Percentiles rank a stretch among this genome's conserved stretches.
phyloP scores from a whole-genome alignment of 2,888 invertebrate genomes.

The Catocala sponsa region DNA sequence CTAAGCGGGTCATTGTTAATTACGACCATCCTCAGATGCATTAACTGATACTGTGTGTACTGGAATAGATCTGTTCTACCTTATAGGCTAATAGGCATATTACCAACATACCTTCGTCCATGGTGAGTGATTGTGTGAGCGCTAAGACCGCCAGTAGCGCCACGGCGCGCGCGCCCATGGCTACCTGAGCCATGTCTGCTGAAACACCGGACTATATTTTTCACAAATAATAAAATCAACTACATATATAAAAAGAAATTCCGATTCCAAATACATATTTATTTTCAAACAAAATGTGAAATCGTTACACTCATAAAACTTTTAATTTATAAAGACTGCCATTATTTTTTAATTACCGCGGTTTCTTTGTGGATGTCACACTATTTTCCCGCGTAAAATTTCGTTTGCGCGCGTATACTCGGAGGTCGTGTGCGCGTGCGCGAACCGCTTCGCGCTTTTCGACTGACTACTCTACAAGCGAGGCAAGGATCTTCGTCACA shows the following conservation, averaged over 20 bases:
- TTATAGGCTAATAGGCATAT: too few relatives aligned
- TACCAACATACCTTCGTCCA: constrained; percentile 80
- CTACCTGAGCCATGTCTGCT: constrained; percentile 70
- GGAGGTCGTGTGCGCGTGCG: constrained; percentile 72
- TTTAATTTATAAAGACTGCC: too few relatives aligned
- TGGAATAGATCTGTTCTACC: too few relatives aligned
- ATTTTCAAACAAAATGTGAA: too few relatives aligned
- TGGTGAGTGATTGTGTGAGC: constrained; percentile 73
- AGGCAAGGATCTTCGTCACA: constrained; percentile 18
- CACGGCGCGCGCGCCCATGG: constrained; percentile 67
- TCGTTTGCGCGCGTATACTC: constrained; percentile 39
- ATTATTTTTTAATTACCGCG: constrained; percentile 54
- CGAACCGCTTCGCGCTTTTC: constrained; percentile 72
- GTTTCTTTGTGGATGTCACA: constrained; percentile 25
- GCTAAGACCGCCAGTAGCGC: constrained; percentile 66
- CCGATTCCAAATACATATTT: too few relatives aligned
- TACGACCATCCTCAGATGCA: too few relatives aligned
- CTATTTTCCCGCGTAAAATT: constrained; percentile 57
- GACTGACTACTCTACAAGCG: constrained; percentile 50
- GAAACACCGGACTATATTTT: constrained; percentile 37
- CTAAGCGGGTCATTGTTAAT: too few relatives aligned
- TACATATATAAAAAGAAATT: too few relatives aligned
- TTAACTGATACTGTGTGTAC: too few relatives aligned
- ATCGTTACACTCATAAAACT: too few relatives aligned
- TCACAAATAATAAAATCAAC: not conserved